Base-by-base conservation (phyloP, 2,797 vertebrate species). In the Mionectes olivaceus region DNA sequence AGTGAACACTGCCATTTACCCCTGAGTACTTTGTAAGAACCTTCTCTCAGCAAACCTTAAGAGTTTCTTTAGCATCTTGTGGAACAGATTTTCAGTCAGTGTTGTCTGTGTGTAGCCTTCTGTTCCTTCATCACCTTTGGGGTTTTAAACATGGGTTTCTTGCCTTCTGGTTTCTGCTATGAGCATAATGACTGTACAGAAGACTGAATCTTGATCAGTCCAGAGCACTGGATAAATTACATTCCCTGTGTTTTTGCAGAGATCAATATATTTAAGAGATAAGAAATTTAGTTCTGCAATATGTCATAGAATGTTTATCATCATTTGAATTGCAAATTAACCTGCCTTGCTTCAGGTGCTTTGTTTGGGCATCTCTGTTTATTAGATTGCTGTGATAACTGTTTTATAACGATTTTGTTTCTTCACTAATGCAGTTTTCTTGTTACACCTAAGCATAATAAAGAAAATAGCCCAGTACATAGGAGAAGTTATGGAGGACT, bases 401-500 rank as follows among this genome's bases (percentile, higher is more conserved):
- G 64, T 63, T 86, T 59, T 77, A 10, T 71, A 50, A 81, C 61
- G 1, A 50, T 65, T 77, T 82, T 64, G 5, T 70, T 84, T 84
- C 81, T 17, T 70, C 64, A 79, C 84, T 97, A 64, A 98, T 33
- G 5, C 19, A 83, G 30, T 81, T 92, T 90, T 95, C 60, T 97
- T 96, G 15, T 96, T 93, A 70, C 15, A 52, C 49, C 78, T 95
- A 87, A 99, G 99, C 43, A 88, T 99, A 88, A 98, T 99, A 83
- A 99, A 98, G 97, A 99, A 98, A 97, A 98, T 98, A 84, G 97
- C 98, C 53, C 99, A 99, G 97, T 98, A 98, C 84, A 98, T 99
- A 97, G 98, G 97, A 94, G 99, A 99, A 87, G 98, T 99, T 95
- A 98, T 99, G 98, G 99, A 99, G 93, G 98, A 99, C 50, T 97